These are phyloP conservation scores for Actinostola sp. DNA, from an alignment of 92 coral and sea anemone genomes.

Conservation along the genomic window DNA sequence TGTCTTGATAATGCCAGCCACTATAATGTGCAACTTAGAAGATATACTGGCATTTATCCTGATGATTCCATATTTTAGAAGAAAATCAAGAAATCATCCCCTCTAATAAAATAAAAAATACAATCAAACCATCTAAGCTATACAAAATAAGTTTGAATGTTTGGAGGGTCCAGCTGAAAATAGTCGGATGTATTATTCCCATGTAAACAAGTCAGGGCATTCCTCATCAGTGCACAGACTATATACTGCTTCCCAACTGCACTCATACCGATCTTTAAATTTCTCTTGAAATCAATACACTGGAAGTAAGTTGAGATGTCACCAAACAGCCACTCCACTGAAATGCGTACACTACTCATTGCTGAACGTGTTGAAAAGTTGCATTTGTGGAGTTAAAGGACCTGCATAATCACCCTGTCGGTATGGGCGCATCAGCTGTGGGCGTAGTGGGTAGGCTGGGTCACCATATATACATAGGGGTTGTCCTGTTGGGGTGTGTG, in stretches of 20 bases:
- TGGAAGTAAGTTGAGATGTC: constrained; percentile 25
- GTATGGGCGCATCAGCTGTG: constrained; percentile 39
- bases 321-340: constrained; percentile 41
- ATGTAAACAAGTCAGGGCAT: constrained; percentile 34
- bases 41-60: too few species aligned
- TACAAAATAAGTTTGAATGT: constrained; percentile 12
- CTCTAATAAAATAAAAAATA: too few species aligned
- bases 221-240: constrained; percentile 24
- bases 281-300: constrained; percentile 34
- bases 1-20: too few species aligned
- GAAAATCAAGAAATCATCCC: too few species aligned
- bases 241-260: constrained; percentile 36
- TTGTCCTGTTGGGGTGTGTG: constrained; percentile 22
- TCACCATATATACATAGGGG: constrained; percentile 35
- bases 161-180: constrained; percentile 30
- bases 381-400: constrained; percentile 35
- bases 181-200: constrained; percentile 31
- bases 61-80: too few species aligned
- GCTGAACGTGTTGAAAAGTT: constrained; percentile 21
- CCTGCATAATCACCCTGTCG: constrained; percentile 38
- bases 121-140: too few species aligned
- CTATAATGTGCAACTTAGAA: too few species aligned
- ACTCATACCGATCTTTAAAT: constrained; percentile 41
- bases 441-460: constrained; percentile 40
- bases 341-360: constrained; percentile 30